A percentile compares a stretch with the other conserved stretches of the same genome.
These are phyloP conservation scores for Sphecodes monilicornis DNA, from an alignment of 2,888 invertebrate species.

Conservation along the genomic window DNA sequence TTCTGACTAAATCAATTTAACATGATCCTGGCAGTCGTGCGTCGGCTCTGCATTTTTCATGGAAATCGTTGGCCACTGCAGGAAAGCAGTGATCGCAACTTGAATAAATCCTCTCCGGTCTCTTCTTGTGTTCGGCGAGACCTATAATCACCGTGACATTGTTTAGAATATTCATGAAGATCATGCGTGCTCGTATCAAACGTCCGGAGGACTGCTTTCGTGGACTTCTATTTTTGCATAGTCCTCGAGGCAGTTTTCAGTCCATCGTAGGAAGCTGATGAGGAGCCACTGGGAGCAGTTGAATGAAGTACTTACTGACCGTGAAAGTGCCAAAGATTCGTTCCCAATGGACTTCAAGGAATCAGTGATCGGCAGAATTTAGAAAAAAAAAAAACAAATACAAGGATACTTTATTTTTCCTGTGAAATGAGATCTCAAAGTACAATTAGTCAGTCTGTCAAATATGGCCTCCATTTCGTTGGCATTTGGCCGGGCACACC, in stretches of 20 bases:
- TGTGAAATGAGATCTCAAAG: background rate
- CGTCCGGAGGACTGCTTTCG: background rate
- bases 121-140: background rate
- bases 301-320: background rate
- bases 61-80: background rate
- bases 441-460: background rate
- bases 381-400: background rate
- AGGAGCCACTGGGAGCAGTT: background rate
- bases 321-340: background rate
- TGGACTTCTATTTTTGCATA: background rate
- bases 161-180: background rate
- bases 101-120: background rate
- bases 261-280: background rate
- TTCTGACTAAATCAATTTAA: background rate
- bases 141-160: background rate
- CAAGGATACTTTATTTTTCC: background rate
- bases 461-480: background rate
- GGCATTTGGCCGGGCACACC: slow-evolving; percentile 3
- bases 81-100: background rate
- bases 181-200: background rate
- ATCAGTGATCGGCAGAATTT: background rate
- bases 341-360: background rate
- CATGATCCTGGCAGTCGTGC: background rate
- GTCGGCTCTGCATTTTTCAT: background rate
- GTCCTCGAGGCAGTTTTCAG: background rate